Percentiles rank a stretch among this genome's conserved stretches.
phyloP scores from a whole-genome alignment of 2,113 vertebrate species.

The Esox niger region DNA sequence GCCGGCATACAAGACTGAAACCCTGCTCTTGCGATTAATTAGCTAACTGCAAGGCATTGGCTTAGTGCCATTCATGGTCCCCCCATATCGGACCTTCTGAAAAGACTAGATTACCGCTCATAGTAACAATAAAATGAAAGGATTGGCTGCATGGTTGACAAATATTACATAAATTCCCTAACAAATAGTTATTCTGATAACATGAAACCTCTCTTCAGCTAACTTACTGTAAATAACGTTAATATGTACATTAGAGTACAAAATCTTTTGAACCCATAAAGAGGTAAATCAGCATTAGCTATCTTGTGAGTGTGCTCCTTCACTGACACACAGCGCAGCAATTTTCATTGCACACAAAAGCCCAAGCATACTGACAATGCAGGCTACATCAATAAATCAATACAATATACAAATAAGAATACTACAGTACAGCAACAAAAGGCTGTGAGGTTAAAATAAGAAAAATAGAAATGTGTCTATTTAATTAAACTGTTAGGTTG shows the following conservation, averaged over 20 bases:
- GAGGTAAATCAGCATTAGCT: neutral
- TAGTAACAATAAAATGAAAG: too few relatives aligned
- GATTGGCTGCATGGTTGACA: too few relatives aligned
- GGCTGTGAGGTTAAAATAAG: neutral
- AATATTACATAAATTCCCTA: too few relatives aligned
- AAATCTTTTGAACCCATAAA: neutral
- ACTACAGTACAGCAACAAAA: neutral
- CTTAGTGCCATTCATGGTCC: too few relatives aligned
- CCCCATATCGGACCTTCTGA: too few relatives aligned
- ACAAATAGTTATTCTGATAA: too few relatives aligned
- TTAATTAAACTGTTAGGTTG: conserved; percentile 65
- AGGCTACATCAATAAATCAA: neutral
- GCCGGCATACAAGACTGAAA: too few relatives aligned
- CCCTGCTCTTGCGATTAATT: too few relatives aligned
- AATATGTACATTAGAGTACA: neutral
- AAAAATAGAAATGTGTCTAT: neutral
- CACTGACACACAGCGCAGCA: neutral
- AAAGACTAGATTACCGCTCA: too few relatives aligned
- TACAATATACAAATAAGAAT: neutral
- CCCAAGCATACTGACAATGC: neutral
- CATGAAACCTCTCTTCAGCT: too few relatives aligned
- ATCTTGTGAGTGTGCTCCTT: neutral
- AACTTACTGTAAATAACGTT: neutral
- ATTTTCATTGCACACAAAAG: conserved; percentile 1
- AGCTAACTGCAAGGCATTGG: too few relatives aligned